Percentiles rank a stretch among this genome's conserved stretches.
phyloP scores from a whole-genome alignment of 2,113 vertebrate species.

The Carassius carassius region DNA sequence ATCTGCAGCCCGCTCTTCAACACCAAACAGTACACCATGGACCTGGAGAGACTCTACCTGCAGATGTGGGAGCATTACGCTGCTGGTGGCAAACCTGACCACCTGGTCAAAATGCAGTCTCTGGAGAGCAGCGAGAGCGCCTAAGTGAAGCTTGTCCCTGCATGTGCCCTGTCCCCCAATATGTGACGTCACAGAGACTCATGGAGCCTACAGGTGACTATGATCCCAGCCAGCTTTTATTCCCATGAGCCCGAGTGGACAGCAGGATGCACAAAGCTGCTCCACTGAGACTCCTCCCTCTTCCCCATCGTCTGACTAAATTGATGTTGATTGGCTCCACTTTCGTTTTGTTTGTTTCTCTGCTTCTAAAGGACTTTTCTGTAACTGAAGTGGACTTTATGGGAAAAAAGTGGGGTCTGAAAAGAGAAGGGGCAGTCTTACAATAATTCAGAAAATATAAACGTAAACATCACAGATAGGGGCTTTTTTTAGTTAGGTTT shows the following conservation, averaged over 20 bases:
- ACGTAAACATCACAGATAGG: constrained; percentile 29
- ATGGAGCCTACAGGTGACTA: constrained; percentile 65
- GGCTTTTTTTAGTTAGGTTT: constrained; percentile 54
- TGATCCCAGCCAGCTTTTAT: constrained; percentile 36
- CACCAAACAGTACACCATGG: constrained; percentile 94
- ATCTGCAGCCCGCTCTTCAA: constrained; percentile 98
- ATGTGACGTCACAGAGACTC: constrained; percentile 61
- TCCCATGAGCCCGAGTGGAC: constrained; percentile 61
- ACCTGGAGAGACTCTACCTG: constrained; percentile 93
- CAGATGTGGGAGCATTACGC: constrained; percentile 97
- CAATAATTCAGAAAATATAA: constrained; percentile 46
- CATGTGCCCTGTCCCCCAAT: constrained; percentile 1
- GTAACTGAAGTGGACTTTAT: constrained; percentile 12
- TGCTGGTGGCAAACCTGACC: constrained; percentile 89
- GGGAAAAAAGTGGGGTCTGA: constrained; percentile 46
- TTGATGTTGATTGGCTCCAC: constrained; percentile 55
- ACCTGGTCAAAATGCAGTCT: constrained; percentile 82
- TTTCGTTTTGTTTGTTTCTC: constrained; percentile 52
- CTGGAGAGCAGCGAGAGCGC: constrained; percentile 86
- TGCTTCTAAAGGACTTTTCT: no score
- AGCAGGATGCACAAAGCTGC: constrained; percentile 55
- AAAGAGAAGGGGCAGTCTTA: constrained; percentile 54
- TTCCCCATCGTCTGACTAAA: constrained; percentile 45
- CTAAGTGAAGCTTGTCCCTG: constrained; percentile 67
- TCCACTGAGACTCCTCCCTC: constrained; percentile 22